phyloP scores from a whole-genome alignment of 1,140 invertebrate species.

The Prorops nasuta region DNA sequence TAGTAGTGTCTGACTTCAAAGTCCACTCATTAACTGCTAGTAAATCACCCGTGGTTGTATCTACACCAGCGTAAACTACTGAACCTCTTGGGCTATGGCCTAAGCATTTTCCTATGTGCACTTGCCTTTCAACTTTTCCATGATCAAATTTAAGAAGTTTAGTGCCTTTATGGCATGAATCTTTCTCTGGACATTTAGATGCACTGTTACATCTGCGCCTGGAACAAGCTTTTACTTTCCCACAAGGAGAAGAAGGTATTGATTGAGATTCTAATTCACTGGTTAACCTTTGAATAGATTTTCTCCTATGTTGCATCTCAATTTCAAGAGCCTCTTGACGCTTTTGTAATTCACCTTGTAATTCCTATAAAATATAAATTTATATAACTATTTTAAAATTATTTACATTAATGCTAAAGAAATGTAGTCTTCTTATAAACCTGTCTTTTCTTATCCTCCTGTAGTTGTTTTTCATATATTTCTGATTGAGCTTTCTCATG shows the following conservation, averaged over 20 bases:
- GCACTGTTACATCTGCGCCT: slow-evolving; percentile 41
- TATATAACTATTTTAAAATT: slow-evolving; percentile 9
- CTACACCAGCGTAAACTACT: slow-evolving; percentile 69
- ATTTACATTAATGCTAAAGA: background rate
- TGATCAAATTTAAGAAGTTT: slow-evolving; percentile 59
- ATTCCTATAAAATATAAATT: slow-evolving; percentile 46
- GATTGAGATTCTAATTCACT: slow-evolving; percentile 33
- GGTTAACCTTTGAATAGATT: slow-evolving; percentile 32
- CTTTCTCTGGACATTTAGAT: slow-evolving; percentile 49
- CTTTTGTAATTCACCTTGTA: slow-evolving; percentile 69
- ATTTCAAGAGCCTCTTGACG: slow-evolving; percentile 66
- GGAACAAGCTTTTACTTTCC: slow-evolving; percentile 34
- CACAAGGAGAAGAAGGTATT: slow-evolving; percentile 45
- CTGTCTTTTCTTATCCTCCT: slow-evolving; percentile 62
- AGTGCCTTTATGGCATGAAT: slow-evolving; percentile 56
- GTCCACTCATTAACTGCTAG: slow-evolving; percentile 73
- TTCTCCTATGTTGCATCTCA: slow-evolving; percentile 56
- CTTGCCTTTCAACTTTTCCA: slow-evolving; percentile 56
- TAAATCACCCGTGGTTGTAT: slow-evolving; percentile 65
- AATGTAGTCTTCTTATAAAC: slow-evolving; percentile 17
- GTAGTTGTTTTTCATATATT: slow-evolving; percentile 60
- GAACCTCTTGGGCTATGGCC: slow-evolving; percentile 67
- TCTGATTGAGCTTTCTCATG: slow-evolving; percentile 63
- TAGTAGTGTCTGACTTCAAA: slow-evolving; percentile 49
- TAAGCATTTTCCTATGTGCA: slow-evolving; percentile 60